Evolutionary conservation across 2,888 invertebrate species (phyloP).

Genomic region (Trissoscelio sp.): DNA sequence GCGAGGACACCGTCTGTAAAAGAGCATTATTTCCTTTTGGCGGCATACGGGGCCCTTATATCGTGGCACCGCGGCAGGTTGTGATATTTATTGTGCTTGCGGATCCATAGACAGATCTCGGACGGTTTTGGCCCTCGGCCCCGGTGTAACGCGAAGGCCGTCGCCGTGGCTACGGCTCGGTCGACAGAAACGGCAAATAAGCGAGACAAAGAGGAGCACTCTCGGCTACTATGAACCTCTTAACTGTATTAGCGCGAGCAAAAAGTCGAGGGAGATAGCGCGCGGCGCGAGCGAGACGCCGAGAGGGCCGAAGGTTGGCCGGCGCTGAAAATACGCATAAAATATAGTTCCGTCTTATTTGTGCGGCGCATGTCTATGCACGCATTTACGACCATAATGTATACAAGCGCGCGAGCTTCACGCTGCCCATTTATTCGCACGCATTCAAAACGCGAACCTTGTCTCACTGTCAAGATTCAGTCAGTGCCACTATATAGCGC

Average conservation of each 20-base stretch:
- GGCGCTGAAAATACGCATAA: constrained; percentile 81
- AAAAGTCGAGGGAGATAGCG: constrained; percentile 62
- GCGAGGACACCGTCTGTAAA: neutral
- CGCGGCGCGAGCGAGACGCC: constrained; percentile 54
- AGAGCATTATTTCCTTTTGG: too few species aligned
- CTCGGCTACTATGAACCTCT: constrained; percentile 70
- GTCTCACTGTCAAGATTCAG: constrained; percentile 69
- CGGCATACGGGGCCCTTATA: constrained; percentile 72
- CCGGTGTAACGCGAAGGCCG: constrained; percentile 78
- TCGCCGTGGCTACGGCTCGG: constrained; percentile 73
- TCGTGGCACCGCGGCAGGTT: constrained; percentile 64
- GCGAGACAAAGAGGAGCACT: constrained; percentile 57
- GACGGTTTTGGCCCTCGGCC: constrained; percentile 81
- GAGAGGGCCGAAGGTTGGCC: constrained; percentile 78
- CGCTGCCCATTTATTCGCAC: constrained; percentile 59
- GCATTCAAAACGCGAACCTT: constrained; percentile 65
- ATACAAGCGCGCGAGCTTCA: constrained; percentile 35
- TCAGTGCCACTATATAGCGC: constrained; percentile 52
- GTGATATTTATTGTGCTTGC: constrained; percentile 75
- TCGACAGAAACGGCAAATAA: constrained; percentile 53
- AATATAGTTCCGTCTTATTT: constrained; percentile 78
- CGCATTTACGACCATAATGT: constrained; percentile 61
- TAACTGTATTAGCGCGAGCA: constrained; percentile 73
- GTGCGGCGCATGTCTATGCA: constrained; percentile 67
- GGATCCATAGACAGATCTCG: constrained; percentile 73